These are phyloP conservation scores for Sinocyclocheilus anophthalmus DNA, from an alignment of 2,113 vertebrate species.

Conservation along the genomic window DNA sequence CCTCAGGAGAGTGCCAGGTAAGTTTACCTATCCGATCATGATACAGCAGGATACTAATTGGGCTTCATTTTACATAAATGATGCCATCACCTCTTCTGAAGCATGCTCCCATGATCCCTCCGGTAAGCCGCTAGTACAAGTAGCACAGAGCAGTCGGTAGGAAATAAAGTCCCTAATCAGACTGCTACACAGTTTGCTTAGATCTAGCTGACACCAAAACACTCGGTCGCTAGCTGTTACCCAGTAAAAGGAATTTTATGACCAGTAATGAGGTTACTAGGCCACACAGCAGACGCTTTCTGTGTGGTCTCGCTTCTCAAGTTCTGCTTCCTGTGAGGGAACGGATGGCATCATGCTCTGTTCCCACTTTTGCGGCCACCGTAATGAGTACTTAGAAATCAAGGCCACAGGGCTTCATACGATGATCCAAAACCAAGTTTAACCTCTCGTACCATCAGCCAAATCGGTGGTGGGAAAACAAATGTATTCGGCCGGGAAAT, in stretches of 20 bases:
- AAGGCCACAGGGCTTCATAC: background rate
- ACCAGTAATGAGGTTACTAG: slow-evolving; percentile 28
- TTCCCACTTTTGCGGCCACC: slow-evolving; percentile 24
- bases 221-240: background rate
- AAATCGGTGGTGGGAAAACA: slow-evolving; percentile 23
- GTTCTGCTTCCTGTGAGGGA: slow-evolving; percentile 29
- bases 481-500: background rate
- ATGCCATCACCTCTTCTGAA: slow-evolving; percentile 14
- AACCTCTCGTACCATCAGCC: background rate
- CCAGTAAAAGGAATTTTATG: slow-evolving; percentile 26
- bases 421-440: background rate
- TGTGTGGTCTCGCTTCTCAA: slow-evolving; percentile 34
- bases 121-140: background rate
- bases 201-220: slow-evolving; percentile 32
- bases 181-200: slow-evolving; percentile 33
- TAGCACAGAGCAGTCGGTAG: background rate
- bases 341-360: slow-evolving; percentile 1
- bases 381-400: slow-evolving; percentile 24
- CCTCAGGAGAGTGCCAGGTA: slow-evolving; percentile 35
- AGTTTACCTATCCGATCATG: slow-evolving; percentile 57
- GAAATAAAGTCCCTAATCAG: slow-evolving; percentile 7
- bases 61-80: slow-evolving; percentile 48
- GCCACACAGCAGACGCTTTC: slow-evolving; percentile 12
- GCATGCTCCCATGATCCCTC: background rate
- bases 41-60: slow-evolving; percentile 62